A percentile compares a stretch with the other conserved stretches of the same genome.
These are phyloP conservation scores for Teleiodes luculella DNA, from an alignment of 2,888 invertebrate species.

Conservation along the genomic window DNA sequence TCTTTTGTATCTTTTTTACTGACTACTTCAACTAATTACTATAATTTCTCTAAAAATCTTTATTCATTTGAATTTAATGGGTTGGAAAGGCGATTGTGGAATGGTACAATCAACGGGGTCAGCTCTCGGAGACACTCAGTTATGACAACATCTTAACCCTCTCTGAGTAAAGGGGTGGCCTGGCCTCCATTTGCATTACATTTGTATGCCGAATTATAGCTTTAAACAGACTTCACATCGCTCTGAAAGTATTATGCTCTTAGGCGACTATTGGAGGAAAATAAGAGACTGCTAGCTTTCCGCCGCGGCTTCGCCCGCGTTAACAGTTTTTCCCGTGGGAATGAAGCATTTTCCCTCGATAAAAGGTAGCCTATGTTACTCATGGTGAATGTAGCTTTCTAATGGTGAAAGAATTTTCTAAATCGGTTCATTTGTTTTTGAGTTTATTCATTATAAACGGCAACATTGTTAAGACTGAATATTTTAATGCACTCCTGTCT, in stretches of 20 bases:
- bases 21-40: no score
- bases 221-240: conserved; percentile 21
- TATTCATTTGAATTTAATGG: background rate
- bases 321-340: no score
- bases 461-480: no score
- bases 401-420: no score
- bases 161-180: conserved; percentile 41
- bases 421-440: no score
- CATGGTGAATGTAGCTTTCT: no score
- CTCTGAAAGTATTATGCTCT: background rate
- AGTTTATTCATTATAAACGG: no score
- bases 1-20: no score
- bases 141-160: conserved; percentile 73
- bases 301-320: no score
- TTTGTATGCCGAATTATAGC: conserved; percentile 49
- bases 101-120: background rate
- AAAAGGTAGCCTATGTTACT: no score
- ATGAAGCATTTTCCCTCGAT: no score
- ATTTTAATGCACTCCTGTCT: no score
- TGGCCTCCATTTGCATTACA: conserved; percentile 63
- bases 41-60: background rate
- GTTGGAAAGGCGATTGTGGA: background rate
- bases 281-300: background rate
- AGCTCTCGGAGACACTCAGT: conserved; percentile 50
- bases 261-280: background rate